phyloP scores from a whole-genome alignment of 2,113 vertebrate genomes.

The Ptychochromis oligacanthus region DNA sequence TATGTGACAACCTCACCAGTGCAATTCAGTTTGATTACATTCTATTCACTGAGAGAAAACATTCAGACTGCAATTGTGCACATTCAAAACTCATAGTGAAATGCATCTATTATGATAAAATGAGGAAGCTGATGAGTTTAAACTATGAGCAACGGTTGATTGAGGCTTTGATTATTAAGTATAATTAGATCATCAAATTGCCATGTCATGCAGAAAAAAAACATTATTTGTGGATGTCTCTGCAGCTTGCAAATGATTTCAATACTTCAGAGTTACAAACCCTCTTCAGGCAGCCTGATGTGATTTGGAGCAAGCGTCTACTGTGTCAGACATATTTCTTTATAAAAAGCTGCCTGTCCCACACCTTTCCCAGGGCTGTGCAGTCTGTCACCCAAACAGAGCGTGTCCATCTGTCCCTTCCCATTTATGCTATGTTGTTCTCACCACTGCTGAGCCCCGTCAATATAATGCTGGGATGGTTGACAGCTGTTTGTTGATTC shows the following conservation, averaged over 20 bases:
- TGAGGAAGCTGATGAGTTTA: slow-evolving; percentile 44
- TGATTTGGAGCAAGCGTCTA: slow-evolving; percentile 30
- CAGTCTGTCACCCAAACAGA: slow-evolving; percentile 66
- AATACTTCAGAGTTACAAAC: slow-evolving; percentile 6
- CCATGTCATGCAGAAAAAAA: slow-evolving; percentile 7
- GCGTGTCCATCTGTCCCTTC: slow-evolving; percentile 70
- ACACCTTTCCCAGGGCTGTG: slow-evolving; percentile 69
- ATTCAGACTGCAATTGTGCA: slow-evolving; percentile 35
- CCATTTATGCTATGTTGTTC: slow-evolving; percentile 58
- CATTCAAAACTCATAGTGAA: slow-evolving; percentile 26
- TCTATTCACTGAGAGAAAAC: slow-evolving; percentile 34
- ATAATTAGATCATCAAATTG: slow-evolving; percentile 52
- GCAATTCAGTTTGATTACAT: slow-evolving; percentile 59
- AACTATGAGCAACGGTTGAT: slow-evolving; percentile 33
- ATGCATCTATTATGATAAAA: slow-evolving; percentile 40
- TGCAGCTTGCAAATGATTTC: slow-evolving; percentile 11
- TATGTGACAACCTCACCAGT: slow-evolving; percentile 45
- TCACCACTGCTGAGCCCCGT: slow-evolving; percentile 49
- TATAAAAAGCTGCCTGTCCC: slow-evolving; percentile 58
- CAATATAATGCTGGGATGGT: slow-evolving; percentile 50
- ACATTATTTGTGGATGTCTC: slow-evolving; percentile 15
- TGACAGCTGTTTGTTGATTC: slow-evolving; percentile 78
- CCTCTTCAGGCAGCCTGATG: slow-evolving; percentile 33
- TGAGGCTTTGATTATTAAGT: slow-evolving; percentile 47
- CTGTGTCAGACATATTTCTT: slow-evolving; percentile 57